Conservation (phyloP, 2,797 vertebrate species). For the Tragopan temminckii region DNA sequence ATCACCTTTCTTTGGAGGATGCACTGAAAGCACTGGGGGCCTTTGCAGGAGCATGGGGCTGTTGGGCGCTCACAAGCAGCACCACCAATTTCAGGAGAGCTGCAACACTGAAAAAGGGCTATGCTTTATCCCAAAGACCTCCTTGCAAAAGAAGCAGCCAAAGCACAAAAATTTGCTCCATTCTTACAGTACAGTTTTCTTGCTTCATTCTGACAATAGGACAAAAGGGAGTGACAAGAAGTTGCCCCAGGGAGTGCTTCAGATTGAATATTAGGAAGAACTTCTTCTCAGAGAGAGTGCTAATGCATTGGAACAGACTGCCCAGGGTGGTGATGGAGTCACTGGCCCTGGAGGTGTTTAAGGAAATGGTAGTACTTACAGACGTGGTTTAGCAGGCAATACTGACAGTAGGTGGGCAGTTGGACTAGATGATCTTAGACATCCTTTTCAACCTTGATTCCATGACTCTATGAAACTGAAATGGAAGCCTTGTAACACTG, state of each 20-base stretch:
- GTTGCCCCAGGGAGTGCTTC: too few relatives aligned
- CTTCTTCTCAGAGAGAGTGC: too few relatives aligned
- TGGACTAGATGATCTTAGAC: too few relatives aligned
- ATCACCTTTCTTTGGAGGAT: background rate
- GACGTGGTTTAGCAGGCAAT: too few relatives aligned
- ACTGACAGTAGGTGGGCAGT: too few relatives aligned
- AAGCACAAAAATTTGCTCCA: background rate
- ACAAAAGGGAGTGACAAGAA: too few relatives aligned
- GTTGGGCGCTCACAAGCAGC: rapidly evolving
- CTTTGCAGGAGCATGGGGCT: background rate
- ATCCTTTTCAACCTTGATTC: too few relatives aligned
- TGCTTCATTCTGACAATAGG: background rate
- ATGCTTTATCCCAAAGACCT: background rate
- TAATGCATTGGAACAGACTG: too few relatives aligned
- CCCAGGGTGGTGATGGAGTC: too few relatives aligned
- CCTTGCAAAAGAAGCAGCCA: background rate
- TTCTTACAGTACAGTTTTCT: background rate
- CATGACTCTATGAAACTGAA: background rate
- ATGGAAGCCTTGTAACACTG: background rate
- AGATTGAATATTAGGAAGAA: too few relatives aligned
- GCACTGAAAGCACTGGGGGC: rapidly evolving
- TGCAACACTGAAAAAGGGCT: background rate
- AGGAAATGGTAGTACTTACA: too few relatives aligned
- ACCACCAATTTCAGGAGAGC: background rate
- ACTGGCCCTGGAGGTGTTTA: too few relatives aligned